Percentiles rank a stretch among this genome's conserved stretches.
phyloP scores from a whole-genome alignment of 2,797 vertebrate species.

The Lagocephalus sceleratus region DNA sequence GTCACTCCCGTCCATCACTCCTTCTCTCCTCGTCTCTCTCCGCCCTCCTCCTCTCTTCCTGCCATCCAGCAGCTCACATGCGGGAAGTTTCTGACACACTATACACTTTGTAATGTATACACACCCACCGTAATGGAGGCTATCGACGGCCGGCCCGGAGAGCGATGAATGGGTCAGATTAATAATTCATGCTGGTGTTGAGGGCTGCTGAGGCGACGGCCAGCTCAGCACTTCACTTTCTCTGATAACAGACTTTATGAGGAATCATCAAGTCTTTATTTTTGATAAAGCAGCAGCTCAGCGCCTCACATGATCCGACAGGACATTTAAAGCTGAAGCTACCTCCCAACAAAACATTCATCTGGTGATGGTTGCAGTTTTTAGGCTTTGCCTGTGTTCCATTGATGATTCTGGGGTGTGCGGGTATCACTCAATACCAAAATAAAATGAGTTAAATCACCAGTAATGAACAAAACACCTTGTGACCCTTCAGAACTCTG shows the following conservation, averaged over 20 bases:
- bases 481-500: no score
- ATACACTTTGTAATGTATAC: conserved; percentile 79
- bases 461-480: no score
- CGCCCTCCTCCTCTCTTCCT: conserved; percentile 54
- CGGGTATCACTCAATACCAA: no score
- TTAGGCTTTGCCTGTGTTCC: no score
- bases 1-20: conserved; percentile 56
- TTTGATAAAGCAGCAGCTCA: no score
- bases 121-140: conserved; percentile 65
- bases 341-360: no score
- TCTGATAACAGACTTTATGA: background rate
- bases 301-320: no score
- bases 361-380: no score
- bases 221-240: conserved; percentile 45
- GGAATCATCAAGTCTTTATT: no score
- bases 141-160: conserved; percentile 71
- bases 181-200: conserved; percentile 73
- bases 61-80: conserved; percentile 52
- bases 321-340: no score
- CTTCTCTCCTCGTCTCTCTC: conserved; percentile 20
- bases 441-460: no score
- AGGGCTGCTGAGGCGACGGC: conserved; percentile 39
- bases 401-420: no score
- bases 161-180: conserved; percentile 70
- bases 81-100: conserved; percentile 75